These are phyloP conservation scores for Morpho deidamia DNA, from an alignment of 2,888 invertebrate genomes.

Conservation along the genomic window DNA sequence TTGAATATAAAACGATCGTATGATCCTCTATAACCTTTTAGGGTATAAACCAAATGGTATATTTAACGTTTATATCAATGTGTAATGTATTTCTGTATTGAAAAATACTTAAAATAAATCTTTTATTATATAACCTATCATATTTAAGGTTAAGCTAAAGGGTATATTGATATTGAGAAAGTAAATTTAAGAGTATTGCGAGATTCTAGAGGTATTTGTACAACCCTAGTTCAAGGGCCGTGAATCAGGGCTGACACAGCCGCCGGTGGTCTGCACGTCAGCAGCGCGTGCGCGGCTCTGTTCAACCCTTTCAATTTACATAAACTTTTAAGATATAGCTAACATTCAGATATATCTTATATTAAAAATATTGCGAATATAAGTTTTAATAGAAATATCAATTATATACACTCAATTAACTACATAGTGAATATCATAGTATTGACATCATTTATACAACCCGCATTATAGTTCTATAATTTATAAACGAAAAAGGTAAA, in stretches of 20 bases:
- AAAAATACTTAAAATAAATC: no score
- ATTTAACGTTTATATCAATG: background rate
- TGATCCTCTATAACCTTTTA: slow-evolving; percentile 5
- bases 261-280: slow-evolving; percentile 71
- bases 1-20: slow-evolving; percentile 9
- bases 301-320: slow-evolving; percentile 67
- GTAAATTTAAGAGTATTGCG: background rate
- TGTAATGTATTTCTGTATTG: no score
- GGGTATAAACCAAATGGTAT: background rate
- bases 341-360: slow-evolving; percentile 6
- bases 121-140: no score
- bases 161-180: background rate
- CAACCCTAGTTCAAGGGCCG: slow-evolving; percentile 54
- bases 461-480: no score
- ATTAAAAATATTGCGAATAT: slow-evolving; percentile 4
- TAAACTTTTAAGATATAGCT: slow-evolving; percentile 33
- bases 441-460: no score
- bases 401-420: background rate
- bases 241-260: slow-evolving; percentile 73
- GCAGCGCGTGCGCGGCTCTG: slow-evolving; percentile 60
- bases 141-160: no score
- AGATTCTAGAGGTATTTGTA: background rate
- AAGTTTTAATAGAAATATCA: slow-evolving; percentile 5
- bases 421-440: background rate
- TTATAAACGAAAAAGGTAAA: no score